Evolutionary conservation across 2,797 vertebrate species (phyloP), one percentile per base, ranked within the genome.

Genomic region (Pantherophis alleghaniensis): DNA sequence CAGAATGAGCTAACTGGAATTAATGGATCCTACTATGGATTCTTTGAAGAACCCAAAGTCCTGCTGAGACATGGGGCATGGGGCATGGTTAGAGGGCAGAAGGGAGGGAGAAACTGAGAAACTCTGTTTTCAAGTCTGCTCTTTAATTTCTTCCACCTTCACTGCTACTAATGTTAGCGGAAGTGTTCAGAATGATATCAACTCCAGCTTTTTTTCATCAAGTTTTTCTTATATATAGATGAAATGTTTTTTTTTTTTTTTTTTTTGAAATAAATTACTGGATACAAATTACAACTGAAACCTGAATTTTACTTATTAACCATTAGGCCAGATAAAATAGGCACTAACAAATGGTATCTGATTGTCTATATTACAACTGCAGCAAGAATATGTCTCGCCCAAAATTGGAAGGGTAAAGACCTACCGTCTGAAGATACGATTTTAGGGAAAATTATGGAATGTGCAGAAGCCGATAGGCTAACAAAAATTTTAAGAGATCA

Each of bases 241-340:
- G 93, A 91, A 93, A 4, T 89, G 94, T 92, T 94, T 92, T 93
- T 91, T 42, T 42, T 42, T 32, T 32, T 32, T 32, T 32, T 32
- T 37, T 37, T 37, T 37, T 37, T 37, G 2, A 42, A 42, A 42
- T 42, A 42, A 42, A 42, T 42, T 42, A 42, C 42, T 42, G 42
- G 42, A 42, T 42, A 42, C 42, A 42, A 42, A 42, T 42, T 42
- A 42, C 42, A 42, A 42, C 42, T 42, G 42, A 42, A 42, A 42
- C 42, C 42, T 42, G 42, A 42, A 42, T 42, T 42, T 42, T 42
- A 42, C 42, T 42, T 42, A 42, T 42, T 42, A 42, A 42, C 2
- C 37, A 42, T 42, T 42, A 42, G 42, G 42, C 3, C 42, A 42
- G 42, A 42, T 42, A 42, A 42, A 42, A 42, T 42, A 42, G 42